Conservation (phyloP, 2,888 invertebrate genomes). For the Dinocampus coccinellae region DNA sequence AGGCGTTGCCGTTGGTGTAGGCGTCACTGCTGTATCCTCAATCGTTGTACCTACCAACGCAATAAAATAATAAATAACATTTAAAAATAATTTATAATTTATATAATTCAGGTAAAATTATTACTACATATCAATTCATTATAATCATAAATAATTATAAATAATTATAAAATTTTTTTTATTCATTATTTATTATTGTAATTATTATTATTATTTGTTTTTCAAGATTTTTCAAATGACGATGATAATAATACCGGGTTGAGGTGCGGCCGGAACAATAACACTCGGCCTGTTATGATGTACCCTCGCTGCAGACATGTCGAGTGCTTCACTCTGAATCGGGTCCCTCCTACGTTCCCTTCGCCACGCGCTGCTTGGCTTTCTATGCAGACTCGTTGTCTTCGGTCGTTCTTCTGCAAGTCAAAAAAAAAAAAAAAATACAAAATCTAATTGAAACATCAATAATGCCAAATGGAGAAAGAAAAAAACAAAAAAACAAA, state of each 20-base stretch:
- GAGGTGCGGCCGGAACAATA: constrained; percentile 64
- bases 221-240: background rate
- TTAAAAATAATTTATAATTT: constrained; percentile 31
- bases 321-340: constrained; percentile 67
- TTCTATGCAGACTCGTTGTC: constrained; percentile 63
- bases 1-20: constrained; percentile 62
- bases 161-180: background rate
- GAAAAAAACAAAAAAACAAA: too few relatives aligned
- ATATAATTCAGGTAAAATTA: background rate
- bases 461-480: too few relatives aligned
- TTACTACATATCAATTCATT: background rate
- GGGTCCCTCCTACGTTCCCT: constrained; percentile 67
- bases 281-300: constrained; percentile 65
- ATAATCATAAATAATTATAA: too few relatives aligned
- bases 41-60: constrained; percentile 59
- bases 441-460: constrained; percentile 9
- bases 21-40: constrained; percentile 64
- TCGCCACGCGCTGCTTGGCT: constrained; percentile 67
- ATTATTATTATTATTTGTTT: constrained; percentile 1
- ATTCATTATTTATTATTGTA: background rate
- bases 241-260: constrained; percentile 51
- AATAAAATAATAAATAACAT: constrained; percentile 29
- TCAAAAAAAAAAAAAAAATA: constrained; percentile 39
- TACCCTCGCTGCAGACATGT: constrained; percentile 65
- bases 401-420: constrained; percentile 64